phyloP scores from a whole-genome alignment of 2,113 vertebrate genomes.

The Nothocercus nigrocapillus region DNA sequence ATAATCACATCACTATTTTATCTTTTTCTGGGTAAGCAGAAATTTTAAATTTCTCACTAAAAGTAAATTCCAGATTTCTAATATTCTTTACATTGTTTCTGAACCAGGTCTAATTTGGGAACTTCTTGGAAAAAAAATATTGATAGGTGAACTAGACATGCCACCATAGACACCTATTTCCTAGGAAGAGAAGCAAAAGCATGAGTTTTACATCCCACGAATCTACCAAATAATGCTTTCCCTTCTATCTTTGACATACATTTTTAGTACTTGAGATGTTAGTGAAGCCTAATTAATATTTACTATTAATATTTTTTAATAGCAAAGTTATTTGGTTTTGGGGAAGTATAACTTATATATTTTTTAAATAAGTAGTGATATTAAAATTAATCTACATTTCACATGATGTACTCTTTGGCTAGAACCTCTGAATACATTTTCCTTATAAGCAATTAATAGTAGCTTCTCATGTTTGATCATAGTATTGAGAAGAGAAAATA shows the following conservation, averaged over 20 bases:
- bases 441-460: background rate
- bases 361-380: background rate
- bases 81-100: background rate
- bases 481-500: background rate
- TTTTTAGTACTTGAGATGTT: background rate
- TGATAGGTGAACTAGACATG: background rate
- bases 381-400: background rate
- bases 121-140: background rate
- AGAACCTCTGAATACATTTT: background rate
- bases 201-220: background rate
- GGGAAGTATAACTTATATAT: background rate
- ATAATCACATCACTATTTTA: background rate
- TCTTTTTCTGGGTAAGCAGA: background rate
- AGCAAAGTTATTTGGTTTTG: background rate
- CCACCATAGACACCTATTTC: background rate
- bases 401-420: background rate
- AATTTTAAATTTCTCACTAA: background rate
- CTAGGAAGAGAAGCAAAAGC: background rate
- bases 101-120: background rate
- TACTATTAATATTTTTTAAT: background rate
- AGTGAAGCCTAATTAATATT: background rate
- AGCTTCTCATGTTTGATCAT: background rate
- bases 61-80: background rate
- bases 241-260: background rate
- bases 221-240: background rate